Evolutionary conservation across 2,113 vertebrate genomes (phyloP).

Genomic region (Donacobius atricapilla): DNA sequence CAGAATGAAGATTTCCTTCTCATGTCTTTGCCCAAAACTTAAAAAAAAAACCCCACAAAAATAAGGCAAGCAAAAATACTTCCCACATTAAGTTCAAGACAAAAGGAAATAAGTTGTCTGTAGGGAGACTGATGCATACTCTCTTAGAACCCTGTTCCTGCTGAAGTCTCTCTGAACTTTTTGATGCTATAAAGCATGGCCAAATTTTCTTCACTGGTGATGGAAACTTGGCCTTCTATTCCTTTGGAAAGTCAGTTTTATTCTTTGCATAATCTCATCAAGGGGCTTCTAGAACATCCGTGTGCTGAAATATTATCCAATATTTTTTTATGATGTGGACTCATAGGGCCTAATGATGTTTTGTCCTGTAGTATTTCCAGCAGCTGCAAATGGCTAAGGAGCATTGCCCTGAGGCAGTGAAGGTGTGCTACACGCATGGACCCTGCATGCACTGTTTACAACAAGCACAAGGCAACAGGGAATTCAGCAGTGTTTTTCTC

Average conservation of each 20-base stretch:
- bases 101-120: not conserved
- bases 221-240: not conserved
- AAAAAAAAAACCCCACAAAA: not conserved
- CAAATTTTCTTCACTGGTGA: not conserved
- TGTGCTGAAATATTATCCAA: not conserved
- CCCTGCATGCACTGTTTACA: not conserved
- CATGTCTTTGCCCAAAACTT: not conserved
- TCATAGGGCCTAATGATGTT: not conserved
- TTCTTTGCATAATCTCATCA: not conserved
- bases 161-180: not conserved
- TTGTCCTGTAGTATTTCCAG: not conserved
- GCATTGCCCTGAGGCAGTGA: not conserved
- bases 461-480: not conserved
- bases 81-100: not conserved
- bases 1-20: not conserved
- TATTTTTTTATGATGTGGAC: not conserved
- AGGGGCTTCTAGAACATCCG: not conserved
- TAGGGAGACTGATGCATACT: not conserved
- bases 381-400: not conserved
- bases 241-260: not conserved
- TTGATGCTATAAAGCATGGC: not conserved
- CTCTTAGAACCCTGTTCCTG: not conserved
- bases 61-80: not conserved
- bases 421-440: not conserved
- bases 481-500: not conserved